These are phyloP conservation scores for Hydrophis major DNA, from an alignment of 2,797 vertebrate genomes.

Conservation along the genomic window DNA sequence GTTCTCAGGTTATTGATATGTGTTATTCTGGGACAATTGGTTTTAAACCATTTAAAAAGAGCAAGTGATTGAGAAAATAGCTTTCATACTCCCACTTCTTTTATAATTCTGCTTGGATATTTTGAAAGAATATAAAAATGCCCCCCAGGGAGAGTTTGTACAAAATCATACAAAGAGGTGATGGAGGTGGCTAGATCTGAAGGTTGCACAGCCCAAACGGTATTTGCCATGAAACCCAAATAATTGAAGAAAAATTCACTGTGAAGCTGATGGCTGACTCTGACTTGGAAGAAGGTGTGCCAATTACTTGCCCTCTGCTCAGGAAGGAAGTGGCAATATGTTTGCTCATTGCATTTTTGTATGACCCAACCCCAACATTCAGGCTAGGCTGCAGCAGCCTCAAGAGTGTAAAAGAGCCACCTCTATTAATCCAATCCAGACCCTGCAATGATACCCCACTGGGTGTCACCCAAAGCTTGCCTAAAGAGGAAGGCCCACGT, in stretches of 20 bases:
- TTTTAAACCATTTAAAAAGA: neutral
- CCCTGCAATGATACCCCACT: neutral
- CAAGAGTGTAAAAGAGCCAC: neutral
- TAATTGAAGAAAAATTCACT: neutral
- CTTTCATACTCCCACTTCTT: neutral
- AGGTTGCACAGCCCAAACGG: neutral
- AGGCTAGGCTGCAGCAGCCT: neutral
- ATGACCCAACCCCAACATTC: neutral
- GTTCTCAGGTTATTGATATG: neutral
- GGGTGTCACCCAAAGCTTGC: neutral
- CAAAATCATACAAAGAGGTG: neutral
- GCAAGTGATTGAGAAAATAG: neutral
- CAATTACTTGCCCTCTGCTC: neutral
- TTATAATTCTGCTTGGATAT: neutral
- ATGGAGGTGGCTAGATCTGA: neutral
- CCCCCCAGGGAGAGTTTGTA: neutral
- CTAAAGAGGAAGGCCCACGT: neutral
- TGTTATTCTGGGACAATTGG: neutral
- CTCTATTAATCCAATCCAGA: neutral
- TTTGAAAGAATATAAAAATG: neutral
- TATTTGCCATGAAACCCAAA: neutral
- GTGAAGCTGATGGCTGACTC: neutral
- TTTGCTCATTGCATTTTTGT: neutral
- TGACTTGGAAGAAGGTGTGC: neutral
- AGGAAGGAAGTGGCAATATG: neutral